Conservation (phyloP, 23 tunicate species). For the Halocynthia roretzi region DNA sequence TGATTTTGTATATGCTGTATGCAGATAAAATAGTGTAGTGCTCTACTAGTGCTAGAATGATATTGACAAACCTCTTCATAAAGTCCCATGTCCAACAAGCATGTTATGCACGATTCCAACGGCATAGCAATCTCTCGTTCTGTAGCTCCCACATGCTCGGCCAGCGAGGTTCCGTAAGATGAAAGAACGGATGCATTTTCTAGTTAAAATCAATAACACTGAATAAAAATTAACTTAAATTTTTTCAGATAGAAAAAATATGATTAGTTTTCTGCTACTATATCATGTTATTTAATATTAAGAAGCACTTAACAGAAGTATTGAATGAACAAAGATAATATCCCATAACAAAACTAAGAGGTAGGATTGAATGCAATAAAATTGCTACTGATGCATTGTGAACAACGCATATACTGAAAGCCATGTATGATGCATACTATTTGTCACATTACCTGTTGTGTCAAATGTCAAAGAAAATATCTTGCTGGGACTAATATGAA, state of each 20-base stretch:
- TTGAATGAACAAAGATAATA: neutral
- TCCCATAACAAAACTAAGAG: neutral
- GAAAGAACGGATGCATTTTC: constrained; percentile 40
- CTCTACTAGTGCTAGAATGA: too few relatives aligned
- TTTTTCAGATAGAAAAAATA: too few relatives aligned
- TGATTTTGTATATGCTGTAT: too few relatives aligned
- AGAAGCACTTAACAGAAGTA: neutral
- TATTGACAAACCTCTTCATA: constrained; percentile 64
- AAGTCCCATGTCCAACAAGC: constrained; percentile 39
- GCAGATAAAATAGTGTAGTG: too few relatives aligned
- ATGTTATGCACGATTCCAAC: constrained; percentile 69
- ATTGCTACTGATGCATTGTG: neutral
- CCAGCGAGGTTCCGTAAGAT: constrained; percentile 47
- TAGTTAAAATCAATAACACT: too few relatives aligned
- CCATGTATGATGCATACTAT: too few relatives aligned
- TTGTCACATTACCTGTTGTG: too few relatives aligned
- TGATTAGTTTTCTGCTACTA: neutral
- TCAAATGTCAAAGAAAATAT: too few relatives aligned
- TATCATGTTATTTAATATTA: neutral
- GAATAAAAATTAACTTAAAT: too few relatives aligned
- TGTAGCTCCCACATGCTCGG: constrained; percentile 59
- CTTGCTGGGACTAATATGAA: too few relatives aligned
- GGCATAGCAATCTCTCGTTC: constrained; percentile 73
- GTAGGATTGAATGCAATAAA: neutral
- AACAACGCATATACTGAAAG: too few relatives aligned